Evolutionary conservation across 2,797 vertebrate species (phyloP), one percentile per base, ranked within the genome.

Genomic region (Sphaeramia orbicularis): DNA sequence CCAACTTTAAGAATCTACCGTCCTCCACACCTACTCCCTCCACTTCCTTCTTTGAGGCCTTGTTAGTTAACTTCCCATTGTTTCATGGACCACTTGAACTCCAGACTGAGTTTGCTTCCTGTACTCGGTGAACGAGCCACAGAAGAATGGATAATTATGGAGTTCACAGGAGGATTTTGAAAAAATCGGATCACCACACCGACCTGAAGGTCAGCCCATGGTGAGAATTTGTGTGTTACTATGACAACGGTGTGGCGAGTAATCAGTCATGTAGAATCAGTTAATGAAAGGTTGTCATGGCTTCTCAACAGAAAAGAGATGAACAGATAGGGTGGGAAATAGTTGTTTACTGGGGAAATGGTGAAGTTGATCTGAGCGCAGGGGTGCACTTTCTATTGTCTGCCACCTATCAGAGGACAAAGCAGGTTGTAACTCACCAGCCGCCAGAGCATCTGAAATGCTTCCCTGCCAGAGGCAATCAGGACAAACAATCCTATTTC

Each of bases 401-500:
- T 78, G 62, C 50, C 65, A 60, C 65, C 48, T 63, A 68, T 81
- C 66, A 52, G 18, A 68, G 65, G 73, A 84, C 86, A 88, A 91
- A 85, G 56, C 75, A 74, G 69, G 65, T 76, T 67, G 27, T 44
- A 71, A 74, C 80, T 71, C 75, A 45, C 50, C 42, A 71, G 58
- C 61, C 8, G 13, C 62, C 78, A 51, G 36, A 38, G 55, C 72
- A 38, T 84, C 77, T 81, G 86, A 86, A 80, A 79, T 47, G 55
- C 73, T 76, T 73, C 70, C 62, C 64, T 38, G 71, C 88, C 65
- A 71, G 81, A 86, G 84, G 86, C 86, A 71, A 75, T 85, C 41
- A 41, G 24, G 78, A 74, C 84, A 85, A 90, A 91, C 89, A 92
- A 92, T 87, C 78, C 72, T 44, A 62, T 76, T 87, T 91, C 85